Base-by-base conservation (phyloP, 64 coral and sea anemone genomes). In the Trachythela sp. region DNA sequence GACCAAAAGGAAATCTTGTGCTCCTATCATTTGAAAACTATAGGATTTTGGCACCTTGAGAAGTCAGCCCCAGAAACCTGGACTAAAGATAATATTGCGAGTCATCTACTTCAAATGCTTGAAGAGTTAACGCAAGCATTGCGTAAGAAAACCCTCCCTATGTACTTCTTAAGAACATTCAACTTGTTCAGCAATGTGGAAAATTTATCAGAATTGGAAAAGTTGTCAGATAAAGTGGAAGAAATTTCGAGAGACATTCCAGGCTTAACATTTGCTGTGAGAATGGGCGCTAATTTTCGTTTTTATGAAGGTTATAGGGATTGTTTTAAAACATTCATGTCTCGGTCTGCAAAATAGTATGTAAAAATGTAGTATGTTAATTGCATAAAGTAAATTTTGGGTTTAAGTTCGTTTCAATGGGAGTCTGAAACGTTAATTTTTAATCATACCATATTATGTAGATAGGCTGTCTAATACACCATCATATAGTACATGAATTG, bases 21-120 rank as follows among this genome's bases (percentile, higher is more conserved):
- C 0, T 51, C 88, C 4, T 94, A 94, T 83, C 86, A 91, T 38
- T 39, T 94, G 13, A 94, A 94, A 77, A 94, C 93, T 20, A 50
- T 94, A 9, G 22, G 88, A 4, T 59, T 94, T 20, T 94, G 89
- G 89, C 71, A 85, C 18, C 26, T 70, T 15, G 93, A 94, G 26
- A 85, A 83, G 40, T 48, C 24, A 30, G 77, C 86, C 18, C 41
- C 83, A n/a, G 70, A 90, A 20, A 39, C 22, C 10, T 88, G 89
- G 89, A 36, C 49, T 36, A 77, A 90, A 42, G 77, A 84, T 20
- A 88, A 94, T 29, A 22, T 42, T 15, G 85, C 48, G 8, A 45
- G 50, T n/a, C 51, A 85, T 14, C 87, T 94, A n/a, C 51, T 88
- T 32, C 58, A 70, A 30, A 88, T 40, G 42, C 20, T 68, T 41